Base-by-base conservation (phyloP, 37 sponge, comb jelly and placozoan species). In the Oopsacas minuta region DNA sequence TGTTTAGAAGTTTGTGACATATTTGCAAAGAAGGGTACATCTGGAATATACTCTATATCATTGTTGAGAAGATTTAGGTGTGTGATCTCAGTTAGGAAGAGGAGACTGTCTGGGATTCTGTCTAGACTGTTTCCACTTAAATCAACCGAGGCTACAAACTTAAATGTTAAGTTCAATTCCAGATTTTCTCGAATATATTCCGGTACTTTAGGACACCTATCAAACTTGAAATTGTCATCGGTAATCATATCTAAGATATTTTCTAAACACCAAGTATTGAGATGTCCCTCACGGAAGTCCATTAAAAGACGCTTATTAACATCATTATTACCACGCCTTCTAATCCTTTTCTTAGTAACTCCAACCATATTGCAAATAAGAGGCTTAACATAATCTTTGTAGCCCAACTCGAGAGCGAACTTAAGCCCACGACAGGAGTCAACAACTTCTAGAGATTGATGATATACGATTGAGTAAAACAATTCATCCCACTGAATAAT, bases 251-350 rank as follows among this genome's bases (percentile, higher is more conserved):
- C 22, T n/a, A 61, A 61, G 30, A 61, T 61, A 7, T 34, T 34
- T 25, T 20, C 28, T 61, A 61, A 61, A 12, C 75, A 61, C 75
- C 75, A 61, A 32, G 75, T 61, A 12, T 61, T 61, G 75, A 61
- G 75, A 61, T 61, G 75, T 3, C 75, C 75, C 28, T 61, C 75
- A 61, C 28, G 75, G 7, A 61, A 61, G 22, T 61, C 75, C 75
- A 61, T 61, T 25, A 25, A n/a, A 34, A 61, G 75, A 20, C 75
- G 7, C 28, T 61, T 61, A 12, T 61, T 61, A 61, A n/a, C 20
- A 61, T n/a, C 20, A 61, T n/a, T 61, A 32, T 61, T 61, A 25
- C 22, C 30, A 20, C 75, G 75, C 75, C 75, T 61, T 61, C 28
- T 61, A 10, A 61, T 25, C 22, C 28, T 61, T n/a, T 61, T 34